Base-by-base conservation (phyloP, 2,888 invertebrate species). In the Luffia ferchaultella region DNA sequence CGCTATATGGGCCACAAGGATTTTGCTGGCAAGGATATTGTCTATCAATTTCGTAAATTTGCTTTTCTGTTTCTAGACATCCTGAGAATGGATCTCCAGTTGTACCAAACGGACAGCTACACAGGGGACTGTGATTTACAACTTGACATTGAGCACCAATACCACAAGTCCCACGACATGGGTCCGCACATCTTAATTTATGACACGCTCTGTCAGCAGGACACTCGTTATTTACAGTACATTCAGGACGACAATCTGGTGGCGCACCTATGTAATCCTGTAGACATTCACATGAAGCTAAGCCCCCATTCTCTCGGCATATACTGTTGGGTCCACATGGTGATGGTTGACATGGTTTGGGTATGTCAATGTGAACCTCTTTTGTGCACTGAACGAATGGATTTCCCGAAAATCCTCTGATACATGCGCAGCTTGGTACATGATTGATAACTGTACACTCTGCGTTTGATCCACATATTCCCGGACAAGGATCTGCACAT, bases 391-490 rank as follows among this genome's bases (percentile, higher is more conserved):
- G 76, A 20, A 73, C 67, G 55, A 85, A 85, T 49, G 94, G 92
- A 86, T 94, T 90, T 47, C 94, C 94, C 41, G 88, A 85, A 64
- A 85, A 91, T 45, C 90, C 91, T 57, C 87, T 85, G 16, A 87
- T 66, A 63, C 95, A 95, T 3, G 89, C 91, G 67, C 95, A 95
- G 45, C 90, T 89, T n/a, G 95, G 95, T 45, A 93, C 88, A 66
- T 96, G 95, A 67, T 93, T 93, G 15, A 93, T 88, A 2, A 94
- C 93, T 44, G 89, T 88, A 65, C 96, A 96, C 65, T 93, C 90
- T 1, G 95, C 93, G 67, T 91, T 90, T 50, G 87, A 86, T 3
- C 95, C 95, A 67, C 95, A 96, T 52, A 92, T 88, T 53, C 94
- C 93, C 15, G 93, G 92, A 62, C 95, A 96, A 43, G 95, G 95